phyloP scores from a whole-genome alignment of 2,113 vertebrate genomes.

The Tautogolabrus adspersus region DNA sequence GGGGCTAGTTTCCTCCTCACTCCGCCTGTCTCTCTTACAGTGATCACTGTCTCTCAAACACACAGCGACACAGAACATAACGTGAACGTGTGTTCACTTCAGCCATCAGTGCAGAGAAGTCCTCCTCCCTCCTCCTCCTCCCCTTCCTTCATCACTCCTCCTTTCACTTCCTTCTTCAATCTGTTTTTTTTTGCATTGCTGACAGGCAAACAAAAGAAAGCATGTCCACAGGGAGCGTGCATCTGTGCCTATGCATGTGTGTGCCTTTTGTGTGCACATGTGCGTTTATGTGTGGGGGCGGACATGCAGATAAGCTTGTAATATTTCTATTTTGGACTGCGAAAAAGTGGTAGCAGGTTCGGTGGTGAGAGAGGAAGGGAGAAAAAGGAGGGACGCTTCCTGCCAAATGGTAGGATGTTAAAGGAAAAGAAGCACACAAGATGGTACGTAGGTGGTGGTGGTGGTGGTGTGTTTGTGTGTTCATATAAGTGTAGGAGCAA shows the following conservation, averaged over 20 bases:
- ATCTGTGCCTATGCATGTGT: slow-evolving; percentile 8
- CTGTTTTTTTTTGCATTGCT: background rate
- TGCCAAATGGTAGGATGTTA: slow-evolving; percentile 62
- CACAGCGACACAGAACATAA: slow-evolving; percentile 43
- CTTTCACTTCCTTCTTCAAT: slow-evolving; percentile 40
- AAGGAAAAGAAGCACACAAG: slow-evolving; percentile 53
- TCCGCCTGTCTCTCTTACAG: slow-evolving; percentile 32
- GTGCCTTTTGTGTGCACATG: slow-evolving; percentile 17
- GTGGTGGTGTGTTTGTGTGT: slow-evolving; percentile 24
- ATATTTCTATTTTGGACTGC: slow-evolving; percentile 69
- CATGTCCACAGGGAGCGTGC: slow-evolving; percentile 40
- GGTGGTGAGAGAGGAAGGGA: slow-evolving; percentile 44
- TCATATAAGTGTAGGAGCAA: slow-evolving; percentile 9
- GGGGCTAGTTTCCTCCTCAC: slow-evolving; percentile 13
- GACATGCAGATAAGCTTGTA: slow-evolving; percentile 72
- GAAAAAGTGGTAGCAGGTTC: slow-evolving; percentile 35
- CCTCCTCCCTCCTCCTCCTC: slow-evolving; percentile 24
- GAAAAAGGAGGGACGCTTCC: slow-evolving; percentile 32
- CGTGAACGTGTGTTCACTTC: slow-evolving; percentile 68
- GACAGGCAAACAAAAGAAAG: slow-evolving; percentile 62
- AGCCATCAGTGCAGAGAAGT: slow-evolving; percentile 63
- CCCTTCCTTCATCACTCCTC: slow-evolving; percentile 13
- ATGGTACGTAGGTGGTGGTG: slow-evolving; percentile 63
- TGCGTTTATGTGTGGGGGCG: slow-evolving; percentile 36
- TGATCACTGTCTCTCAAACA: slow-evolving; percentile 60